Percentiles rank a stretch among this genome's conserved stretches.
Conservation (phyloP, 2,113 vertebrate genomes). For the Scopus umbretta region DNA sequence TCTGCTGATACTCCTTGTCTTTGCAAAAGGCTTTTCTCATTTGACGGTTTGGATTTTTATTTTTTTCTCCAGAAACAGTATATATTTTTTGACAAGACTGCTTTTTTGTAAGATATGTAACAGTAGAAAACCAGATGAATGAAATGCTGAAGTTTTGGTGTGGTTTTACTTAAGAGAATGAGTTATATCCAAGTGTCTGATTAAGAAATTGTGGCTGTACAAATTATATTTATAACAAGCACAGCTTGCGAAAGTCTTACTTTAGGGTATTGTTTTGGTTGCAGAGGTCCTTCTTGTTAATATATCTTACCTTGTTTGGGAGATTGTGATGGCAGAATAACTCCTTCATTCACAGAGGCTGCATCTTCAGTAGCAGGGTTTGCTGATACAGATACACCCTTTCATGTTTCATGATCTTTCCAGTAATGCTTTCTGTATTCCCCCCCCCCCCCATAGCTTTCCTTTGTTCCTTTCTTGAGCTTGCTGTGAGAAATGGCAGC, state of each 20-base stretch:
- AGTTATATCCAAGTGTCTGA: not conserved
- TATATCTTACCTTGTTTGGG: not conserved
- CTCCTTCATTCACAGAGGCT: not conserved
- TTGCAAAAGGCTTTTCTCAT: not conserved
- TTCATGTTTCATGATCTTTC: not conserved
- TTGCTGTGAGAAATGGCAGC: not conserved
- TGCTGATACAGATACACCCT: not conserved
- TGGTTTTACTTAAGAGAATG: not conserved
- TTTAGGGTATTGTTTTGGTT: not conserved
- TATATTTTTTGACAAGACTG: not conserved
- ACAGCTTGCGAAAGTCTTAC: not conserved
- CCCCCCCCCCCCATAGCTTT: not conserved
- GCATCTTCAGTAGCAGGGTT: not conserved
- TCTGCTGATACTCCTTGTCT: constrained; percentile 8
- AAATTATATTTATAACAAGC: not conserved
- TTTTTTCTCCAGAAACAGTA: not conserved
- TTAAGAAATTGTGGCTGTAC: not conserved
- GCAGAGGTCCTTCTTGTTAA: not conserved
- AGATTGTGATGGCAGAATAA: not conserved
- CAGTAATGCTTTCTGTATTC: not conserved
- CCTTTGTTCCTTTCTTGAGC: not conserved
- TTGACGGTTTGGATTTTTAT: constrained; percentile 23
- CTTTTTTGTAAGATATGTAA: not conserved
- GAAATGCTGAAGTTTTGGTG: not conserved
- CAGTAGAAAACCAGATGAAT: not conserved